These are phyloP conservation scores for Embiotoca jacksoni DNA, from an alignment of 2,113 vertebrate genomes.

Conservation along the genomic window DNA sequence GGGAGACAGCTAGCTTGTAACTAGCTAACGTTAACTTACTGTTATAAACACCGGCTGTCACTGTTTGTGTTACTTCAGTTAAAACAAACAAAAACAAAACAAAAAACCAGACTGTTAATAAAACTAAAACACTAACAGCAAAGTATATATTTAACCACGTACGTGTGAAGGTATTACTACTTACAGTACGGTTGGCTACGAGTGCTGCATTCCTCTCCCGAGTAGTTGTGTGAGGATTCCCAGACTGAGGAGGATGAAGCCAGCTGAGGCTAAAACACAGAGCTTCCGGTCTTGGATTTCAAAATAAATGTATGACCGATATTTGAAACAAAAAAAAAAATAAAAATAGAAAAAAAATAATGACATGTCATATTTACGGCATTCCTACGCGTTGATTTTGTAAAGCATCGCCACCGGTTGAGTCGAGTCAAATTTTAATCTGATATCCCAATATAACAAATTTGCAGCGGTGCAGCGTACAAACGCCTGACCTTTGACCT, in stretches of 20 bases:
- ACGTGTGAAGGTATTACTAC: not conserved
- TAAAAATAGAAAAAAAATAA: not conserved
- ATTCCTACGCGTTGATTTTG: no score
- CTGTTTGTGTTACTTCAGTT: not conserved
- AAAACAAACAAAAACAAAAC: not conserved
- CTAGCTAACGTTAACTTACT: constrained; percentile 21
- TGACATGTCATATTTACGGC: not conserved
- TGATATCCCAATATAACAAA: no score
- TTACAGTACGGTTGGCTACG: constrained; percentile 59
- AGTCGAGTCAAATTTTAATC: no score
- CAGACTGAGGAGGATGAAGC: not conserved
- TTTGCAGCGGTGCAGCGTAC: no score
- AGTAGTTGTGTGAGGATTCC: constrained; percentile 23
- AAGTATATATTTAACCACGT: not conserved
- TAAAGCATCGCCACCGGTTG: no score
- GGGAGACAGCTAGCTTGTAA: constrained; percentile 56
- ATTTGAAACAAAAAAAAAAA: fast-evolving
- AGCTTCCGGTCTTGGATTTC: constrained; percentile 19
- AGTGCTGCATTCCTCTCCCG: constrained; percentile 62
- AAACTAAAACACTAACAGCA: not conserved
- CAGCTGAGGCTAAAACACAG: fast-evolving
- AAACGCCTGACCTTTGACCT: no score
- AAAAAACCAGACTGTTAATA: no score
- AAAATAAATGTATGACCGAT: constrained; percentile 28
- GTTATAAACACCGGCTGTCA: constrained; percentile 26